Evolutionary conservation across 2,113 vertebrate species (phyloP).

Genomic region (Chrysochloris asiatica): DNA sequence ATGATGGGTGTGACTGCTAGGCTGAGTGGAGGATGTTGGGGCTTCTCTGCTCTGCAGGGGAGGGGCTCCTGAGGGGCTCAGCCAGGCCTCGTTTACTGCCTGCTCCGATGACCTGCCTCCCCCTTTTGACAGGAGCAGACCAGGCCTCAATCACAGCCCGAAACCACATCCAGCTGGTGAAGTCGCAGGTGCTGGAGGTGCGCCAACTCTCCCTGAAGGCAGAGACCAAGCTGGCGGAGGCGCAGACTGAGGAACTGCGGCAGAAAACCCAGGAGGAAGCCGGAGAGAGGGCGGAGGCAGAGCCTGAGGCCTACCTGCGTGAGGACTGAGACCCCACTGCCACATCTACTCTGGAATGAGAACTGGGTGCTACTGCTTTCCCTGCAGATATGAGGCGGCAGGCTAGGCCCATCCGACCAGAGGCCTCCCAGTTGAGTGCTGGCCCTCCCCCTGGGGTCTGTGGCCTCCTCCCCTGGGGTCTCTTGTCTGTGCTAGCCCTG

Average conservation of each 20-base stretch:
- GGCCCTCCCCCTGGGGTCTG: neutral
- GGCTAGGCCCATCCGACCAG: too few species aligned
- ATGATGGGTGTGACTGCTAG: neutral
- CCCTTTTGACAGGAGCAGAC: slow-evolving; percentile 89
- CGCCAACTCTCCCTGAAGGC: slow-evolving; percentile 89
- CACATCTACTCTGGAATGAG: neutral
- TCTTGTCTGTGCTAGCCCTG: too few species aligned
- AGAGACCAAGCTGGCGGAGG: slow-evolving; percentile 91
- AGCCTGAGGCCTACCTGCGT: slow-evolving; percentile 86
- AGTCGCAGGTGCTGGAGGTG: slow-evolving; percentile 90
- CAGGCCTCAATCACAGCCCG: slow-evolving; percentile 88
- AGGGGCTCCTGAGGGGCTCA: neutral
- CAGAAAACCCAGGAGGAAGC: slow-evolving; percentile 68
- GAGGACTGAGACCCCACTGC: slow-evolving; percentile 82
- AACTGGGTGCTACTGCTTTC: neutral
- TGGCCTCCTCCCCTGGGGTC: neutral
- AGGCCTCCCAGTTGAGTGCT: neutral
- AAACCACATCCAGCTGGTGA: slow-evolving; percentile 91
- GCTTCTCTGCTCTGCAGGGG: neutral
- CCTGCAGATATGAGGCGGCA: too few species aligned
- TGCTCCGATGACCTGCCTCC: neutral
- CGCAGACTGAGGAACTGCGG: slow-evolving; percentile 89
- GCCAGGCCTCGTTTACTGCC: neutral
- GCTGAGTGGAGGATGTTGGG: neutral
- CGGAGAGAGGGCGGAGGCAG: slow-evolving; percentile 67